A percentile compares a stretch with the other conserved stretches of the same genome.
Conservation (phyloP, 2,113 vertebrate genomes). For the Neodon shergylaensis region DNA sequence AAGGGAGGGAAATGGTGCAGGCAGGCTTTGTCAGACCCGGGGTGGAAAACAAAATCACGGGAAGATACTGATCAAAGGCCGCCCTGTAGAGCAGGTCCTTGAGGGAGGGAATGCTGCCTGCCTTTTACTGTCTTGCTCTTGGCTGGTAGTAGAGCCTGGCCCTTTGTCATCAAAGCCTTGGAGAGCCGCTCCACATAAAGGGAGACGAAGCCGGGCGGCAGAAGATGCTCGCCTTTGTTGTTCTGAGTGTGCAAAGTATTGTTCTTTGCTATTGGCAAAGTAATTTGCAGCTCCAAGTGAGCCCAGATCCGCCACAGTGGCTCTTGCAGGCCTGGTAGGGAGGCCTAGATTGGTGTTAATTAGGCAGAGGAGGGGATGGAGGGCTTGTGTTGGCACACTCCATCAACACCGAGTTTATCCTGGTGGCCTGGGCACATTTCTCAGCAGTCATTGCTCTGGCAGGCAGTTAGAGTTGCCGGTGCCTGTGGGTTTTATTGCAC, state of each 20-base stretch:
- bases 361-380: conserved; percentile 88
- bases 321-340: conserved; percentile 84
- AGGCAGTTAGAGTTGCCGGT: conserved; percentile 11
- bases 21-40: conserved; percentile 16
- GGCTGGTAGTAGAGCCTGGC: conserved; percentile 68
- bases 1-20: background rate
- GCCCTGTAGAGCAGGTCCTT: background rate
- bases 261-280: conserved; percentile 84
- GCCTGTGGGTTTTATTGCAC: background rate
- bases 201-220: conserved; percentile 63
- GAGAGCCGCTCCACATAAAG: conserved; percentile 78
- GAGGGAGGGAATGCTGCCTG: conserved; percentile 30
- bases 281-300: conserved; percentile 88
- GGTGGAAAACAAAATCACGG: conserved; percentile 12
- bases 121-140: conserved; percentile 59
- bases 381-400: conserved; percentile 83
- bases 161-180: conserved; percentile 81
- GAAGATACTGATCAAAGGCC: conserved; percentile 70
- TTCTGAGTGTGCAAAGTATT: conserved; percentile 82
- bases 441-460: background rate
- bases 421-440: conserved; percentile 78
- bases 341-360: conserved; percentile 89
- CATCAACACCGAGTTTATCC: conserved; percentile 85
- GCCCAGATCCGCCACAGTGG: conserved; percentile 84
- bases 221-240: conserved; percentile 78